Base-by-base conservation (phyloP, 2,797 vertebrate species). In the Clamator glandarius region DNA sequence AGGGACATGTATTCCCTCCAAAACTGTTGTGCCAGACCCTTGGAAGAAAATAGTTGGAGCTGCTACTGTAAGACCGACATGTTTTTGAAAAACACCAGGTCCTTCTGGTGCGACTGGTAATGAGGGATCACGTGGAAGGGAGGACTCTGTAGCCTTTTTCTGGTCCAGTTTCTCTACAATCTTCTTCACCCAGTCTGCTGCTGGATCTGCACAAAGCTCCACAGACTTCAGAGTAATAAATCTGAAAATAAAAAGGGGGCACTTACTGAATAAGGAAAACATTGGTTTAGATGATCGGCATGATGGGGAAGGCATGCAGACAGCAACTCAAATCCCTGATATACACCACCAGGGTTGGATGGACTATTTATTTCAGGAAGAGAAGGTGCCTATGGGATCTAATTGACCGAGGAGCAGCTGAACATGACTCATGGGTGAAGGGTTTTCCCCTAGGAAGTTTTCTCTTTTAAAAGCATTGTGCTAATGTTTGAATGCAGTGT, bases 131-230 rank as follows among this genome's bases (percentile, higher is more conserved):
- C 0, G 44, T 29, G 57, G 23, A 21, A 31, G 33, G 4, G 41
- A 21, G 29, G 44, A 31, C n/a, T 54, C 46, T 46, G 51, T 1
- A 1, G 79, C 41, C 3, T 39, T 61, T 28, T 77, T 48, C 57
- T 26, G 1, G 4, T 91, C 79, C 79, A 96, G 54, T 15, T 91
- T 87, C 24, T 23, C 1, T 5, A 6, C 1, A 1, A 83, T 57
- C 54, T 83, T 24, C 68, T 55, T 23, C 25, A 95, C 96, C 92
- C 89, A 93, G 0, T 2, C 12, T 52, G 6, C 36, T 0, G 2
- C 0, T 17, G 87, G 86, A 64, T 96, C 25, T n/a, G 76, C 95
- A 91, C 96, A 96, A 17, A 96, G 52, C 62, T 93, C 41, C 5
- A 0, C 0, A 14, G 3, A 42, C 68, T 41, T 76, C 75, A 83